Conservation (phyloP, 2,888 invertebrate genomes). For the Lissocephala sabroskyi region DNA sequence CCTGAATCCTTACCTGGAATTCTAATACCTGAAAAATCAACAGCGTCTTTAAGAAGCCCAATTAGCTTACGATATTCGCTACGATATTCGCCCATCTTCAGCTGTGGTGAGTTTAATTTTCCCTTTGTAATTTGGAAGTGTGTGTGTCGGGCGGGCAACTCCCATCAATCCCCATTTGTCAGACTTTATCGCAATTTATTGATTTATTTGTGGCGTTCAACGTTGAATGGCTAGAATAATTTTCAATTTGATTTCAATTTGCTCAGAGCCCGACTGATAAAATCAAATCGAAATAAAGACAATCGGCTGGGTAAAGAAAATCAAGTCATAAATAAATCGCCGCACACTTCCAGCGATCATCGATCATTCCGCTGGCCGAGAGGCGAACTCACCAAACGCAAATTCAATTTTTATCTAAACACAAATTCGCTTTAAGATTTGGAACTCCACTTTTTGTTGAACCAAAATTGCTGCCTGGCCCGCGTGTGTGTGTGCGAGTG, state of each 20-base stretch:
- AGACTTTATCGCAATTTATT: slow-evolving; percentile 20
- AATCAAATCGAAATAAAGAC: slow-evolving; percentile 18
- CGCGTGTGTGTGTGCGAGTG: neutral
- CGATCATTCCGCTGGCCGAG: slow-evolving; percentile 46
- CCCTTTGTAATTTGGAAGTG: too few species aligned
- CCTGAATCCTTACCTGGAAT: too few species aligned
- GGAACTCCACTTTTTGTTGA: slow-evolving; percentile 40
- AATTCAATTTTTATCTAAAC: slow-evolving; percentile 61
- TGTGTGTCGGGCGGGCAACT: too few species aligned
- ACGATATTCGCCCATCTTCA: too few species aligned
- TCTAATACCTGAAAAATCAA: too few species aligned
- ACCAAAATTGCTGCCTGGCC: slow-evolving; percentile 13
- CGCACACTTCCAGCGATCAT: slow-evolving; percentile 64
- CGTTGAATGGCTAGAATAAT: slow-evolving; percentile 28
- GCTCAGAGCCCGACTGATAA: slow-evolving; percentile 45
- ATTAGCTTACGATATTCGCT: too few species aligned
- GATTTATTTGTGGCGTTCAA: slow-evolving; percentile 32
- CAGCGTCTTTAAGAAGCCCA: too few species aligned
- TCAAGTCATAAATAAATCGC: slow-evolving; percentile 62
- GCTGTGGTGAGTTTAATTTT: too few species aligned
- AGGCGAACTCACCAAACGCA: slow-evolving; percentile 19
- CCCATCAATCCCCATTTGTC: too few species aligned
- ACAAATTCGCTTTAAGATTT: slow-evolving; percentile 54
- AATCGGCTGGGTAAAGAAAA: slow-evolving; percentile 17
- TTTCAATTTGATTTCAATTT: slow-evolving; percentile 25